These are phyloP conservation scores for Abrostola tripartita DNA, from an alignment of 2,888 invertebrate species.

Conservation along the genomic window DNA sequence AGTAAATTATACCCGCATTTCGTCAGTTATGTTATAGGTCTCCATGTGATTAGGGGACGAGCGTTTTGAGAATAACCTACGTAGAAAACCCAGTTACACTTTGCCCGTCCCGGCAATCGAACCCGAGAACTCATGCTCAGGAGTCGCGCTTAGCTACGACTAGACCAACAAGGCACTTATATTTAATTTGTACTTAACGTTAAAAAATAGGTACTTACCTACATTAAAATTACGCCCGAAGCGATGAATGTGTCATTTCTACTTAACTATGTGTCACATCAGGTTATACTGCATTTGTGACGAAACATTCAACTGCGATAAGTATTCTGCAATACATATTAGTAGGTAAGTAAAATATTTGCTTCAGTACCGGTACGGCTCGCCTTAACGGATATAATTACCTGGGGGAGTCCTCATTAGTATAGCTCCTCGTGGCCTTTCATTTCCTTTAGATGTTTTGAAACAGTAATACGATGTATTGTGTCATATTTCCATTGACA, in stretches of 20 bases:
- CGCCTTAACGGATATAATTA: conserved; percentile 36
- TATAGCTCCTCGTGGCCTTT: conserved; percentile 14
- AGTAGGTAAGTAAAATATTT: not conserved
- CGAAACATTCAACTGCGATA: not conserved
- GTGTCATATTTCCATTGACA: conserved; percentile 29
- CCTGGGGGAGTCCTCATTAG: conserved; percentile 35
- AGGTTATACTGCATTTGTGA: not conserved
- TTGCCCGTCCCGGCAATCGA: too few relatives aligned
- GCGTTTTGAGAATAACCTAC: too few relatives aligned
- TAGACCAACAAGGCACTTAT: too few relatives aligned
- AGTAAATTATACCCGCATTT: too few relatives aligned
- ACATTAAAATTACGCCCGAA: not conserved
- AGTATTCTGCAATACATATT: not conserved
- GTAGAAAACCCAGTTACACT: too few relatives aligned
- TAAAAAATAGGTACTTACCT: too few relatives aligned
- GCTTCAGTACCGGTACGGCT: conserved; percentile 6
- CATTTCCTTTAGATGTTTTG: conserved; percentile 30
- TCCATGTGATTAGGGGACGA: too few relatives aligned
- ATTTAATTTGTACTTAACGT: too few relatives aligned
- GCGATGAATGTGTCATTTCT: not conserved
- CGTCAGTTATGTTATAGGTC: too few relatives aligned
- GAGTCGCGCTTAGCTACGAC: too few relatives aligned
- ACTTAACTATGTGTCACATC: not conserved
- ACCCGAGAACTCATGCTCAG: too few relatives aligned
- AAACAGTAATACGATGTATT: conserved; percentile 20